phyloP scores from a whole-genome alignment of 2,113 vertebrate genomes.

The Tragelaphus imberbis region DNA sequence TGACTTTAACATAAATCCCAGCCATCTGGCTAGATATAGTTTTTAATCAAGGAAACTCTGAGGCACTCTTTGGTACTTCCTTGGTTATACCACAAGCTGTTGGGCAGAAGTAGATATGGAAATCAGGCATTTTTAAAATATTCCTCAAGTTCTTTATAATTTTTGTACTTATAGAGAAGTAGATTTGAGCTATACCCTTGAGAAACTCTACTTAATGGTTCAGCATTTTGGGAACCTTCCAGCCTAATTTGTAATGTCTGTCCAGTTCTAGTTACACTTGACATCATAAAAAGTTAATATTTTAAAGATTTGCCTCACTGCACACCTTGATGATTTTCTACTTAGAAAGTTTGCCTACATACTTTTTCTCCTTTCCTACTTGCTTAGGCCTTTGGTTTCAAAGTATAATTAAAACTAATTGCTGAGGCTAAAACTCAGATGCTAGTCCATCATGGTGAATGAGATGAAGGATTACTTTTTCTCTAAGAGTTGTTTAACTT shows the following conservation, averaged over 20 bases:
- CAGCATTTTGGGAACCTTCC: background rate
- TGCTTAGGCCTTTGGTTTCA: slow-evolving; percentile 40
- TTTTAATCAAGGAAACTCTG: background rate
- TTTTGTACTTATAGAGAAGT: background rate
- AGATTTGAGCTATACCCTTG: background rate
- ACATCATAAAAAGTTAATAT: slow-evolving; percentile 27
- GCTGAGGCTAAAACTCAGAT: slow-evolving; percentile 30
- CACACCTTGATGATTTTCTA: slow-evolving; percentile 21
- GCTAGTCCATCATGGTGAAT: background rate
- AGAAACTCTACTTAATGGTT: background rate
- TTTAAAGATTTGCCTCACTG: slow-evolving; percentile 36
- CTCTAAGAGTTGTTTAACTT: background rate
- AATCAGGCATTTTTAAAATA: background rate
- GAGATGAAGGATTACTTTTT: background rate
- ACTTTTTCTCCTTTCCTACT: background rate
- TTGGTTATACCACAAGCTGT: background rate
- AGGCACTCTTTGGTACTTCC: background rate
- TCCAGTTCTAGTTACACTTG: background rate
- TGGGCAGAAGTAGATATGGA: background rate
- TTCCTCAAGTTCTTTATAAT: background rate
- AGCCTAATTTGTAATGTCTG: background rate
- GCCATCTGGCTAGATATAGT: background rate
- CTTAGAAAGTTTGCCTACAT: slow-evolving; percentile 7
- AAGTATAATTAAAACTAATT: slow-evolving; percentile 41
- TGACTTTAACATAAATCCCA: background rate